Base-by-base conservation (phyloP, 2,888 invertebrate species). In the Calliopum simillimum region DNA sequence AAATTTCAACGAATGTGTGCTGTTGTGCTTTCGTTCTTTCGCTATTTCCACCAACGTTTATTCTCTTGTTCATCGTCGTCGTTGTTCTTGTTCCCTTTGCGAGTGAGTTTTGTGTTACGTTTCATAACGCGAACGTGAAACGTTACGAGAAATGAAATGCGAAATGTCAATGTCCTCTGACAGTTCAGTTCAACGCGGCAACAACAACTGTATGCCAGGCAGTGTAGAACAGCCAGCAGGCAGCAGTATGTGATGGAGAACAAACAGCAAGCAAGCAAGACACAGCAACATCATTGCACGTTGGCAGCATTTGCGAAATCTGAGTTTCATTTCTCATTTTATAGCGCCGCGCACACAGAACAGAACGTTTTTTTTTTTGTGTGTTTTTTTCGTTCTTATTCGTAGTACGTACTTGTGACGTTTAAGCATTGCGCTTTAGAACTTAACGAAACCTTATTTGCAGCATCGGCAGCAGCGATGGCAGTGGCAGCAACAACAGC, bases 121-220 rank as follows among this genome's bases (percentile, higher is more conserved):
- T 16, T 46, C 19, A 55, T 41, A n/a, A 55, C 55, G 65, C 14
- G 62, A 46, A 47, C 44, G 49, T 33, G 58, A 55, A 55, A 41
- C 67, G 59, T 51, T 41, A 66, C 53, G 44, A 11, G 81, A 82
- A 83, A 81, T 80, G 78, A 79, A 82, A 78, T 79, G 83, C 81
- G 81, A 84, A 83, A 84, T 84, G 82, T 84, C 82, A 83, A 83
- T 84, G 82, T 82, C 82, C 82, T 84, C 81, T 67, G 67, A 67
- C 67, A 67, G 67, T 67, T 67, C 58, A 67, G 59, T 33, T 33
- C 33, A 66, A 44, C 44, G 25, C 59, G 51, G 23, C 58, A 58
- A 33, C 47, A 47, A 41, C 33, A 66, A 33, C n/a, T 56, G 21
- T n/a, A n/a, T n/a, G n/a, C n/a, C n/a, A n/a, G n/a, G n/a, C 46